These are phyloP conservation scores for Calidris pygmaea DNA, from an alignment of 2,113 vertebrate genomes.

Conservation along the genomic window DNA sequence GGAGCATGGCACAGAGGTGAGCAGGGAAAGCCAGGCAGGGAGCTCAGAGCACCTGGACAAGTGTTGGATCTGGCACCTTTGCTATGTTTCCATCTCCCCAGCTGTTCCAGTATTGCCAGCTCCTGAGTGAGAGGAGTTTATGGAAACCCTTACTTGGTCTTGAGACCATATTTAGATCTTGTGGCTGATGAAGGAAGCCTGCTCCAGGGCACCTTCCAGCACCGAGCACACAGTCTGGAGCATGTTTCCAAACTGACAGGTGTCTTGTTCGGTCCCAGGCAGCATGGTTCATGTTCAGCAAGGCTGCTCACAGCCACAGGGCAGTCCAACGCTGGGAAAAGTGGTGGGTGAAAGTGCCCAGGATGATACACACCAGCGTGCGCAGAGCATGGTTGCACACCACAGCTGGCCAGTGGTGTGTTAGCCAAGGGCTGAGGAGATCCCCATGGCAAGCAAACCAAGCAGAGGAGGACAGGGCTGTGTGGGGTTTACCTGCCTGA, in stretches of 20 bases:
- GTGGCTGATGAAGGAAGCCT: neutral
- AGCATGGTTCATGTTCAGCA: neutral
- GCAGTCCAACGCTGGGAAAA: neutral
- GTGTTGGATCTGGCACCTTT: neutral
- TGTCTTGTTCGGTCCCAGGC: neutral
- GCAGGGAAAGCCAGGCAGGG: neutral
- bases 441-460: neutral
- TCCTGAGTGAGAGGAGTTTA: neutral
- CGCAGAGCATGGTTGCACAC: neutral
- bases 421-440: neutral
- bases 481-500: neutral
- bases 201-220: neutral
- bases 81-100: neutral
- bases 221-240: neutral
- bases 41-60: neutral
- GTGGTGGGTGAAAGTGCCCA: neutral
- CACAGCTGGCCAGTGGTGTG: neutral
- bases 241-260: neutral
- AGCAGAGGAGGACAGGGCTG: neutral
- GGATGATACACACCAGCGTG: neutral
- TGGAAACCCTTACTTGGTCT: neutral
- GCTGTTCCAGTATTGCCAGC: neutral
- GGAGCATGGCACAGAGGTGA: fast-evolving
- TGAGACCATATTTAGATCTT: constrained; percentile 2
- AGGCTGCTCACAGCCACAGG: neutral